These are phyloP conservation scores for Tragelaphus strepsiceros DNA, from an alignment of 2,113 vertebrate species.

Conservation along the genomic window DNA sequence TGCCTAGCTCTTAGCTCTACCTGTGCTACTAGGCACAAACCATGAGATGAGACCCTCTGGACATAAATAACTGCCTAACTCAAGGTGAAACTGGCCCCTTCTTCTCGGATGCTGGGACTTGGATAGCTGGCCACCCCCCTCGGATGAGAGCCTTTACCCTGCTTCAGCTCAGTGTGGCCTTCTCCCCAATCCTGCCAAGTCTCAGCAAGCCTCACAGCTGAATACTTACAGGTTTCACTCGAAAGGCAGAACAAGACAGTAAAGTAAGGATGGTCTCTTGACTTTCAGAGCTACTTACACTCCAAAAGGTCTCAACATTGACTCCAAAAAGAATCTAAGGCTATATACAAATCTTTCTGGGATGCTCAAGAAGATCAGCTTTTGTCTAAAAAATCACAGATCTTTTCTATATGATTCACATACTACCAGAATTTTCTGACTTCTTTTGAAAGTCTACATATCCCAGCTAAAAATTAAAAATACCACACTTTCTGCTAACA, in stretches of 20 bases:
- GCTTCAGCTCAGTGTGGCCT: background rate
- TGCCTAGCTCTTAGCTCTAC: background rate
- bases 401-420: conserved; percentile 12
- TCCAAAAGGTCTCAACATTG: background rate
- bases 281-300: conserved; percentile 30
- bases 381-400: background rate
- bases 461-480: conserved; percentile 11
- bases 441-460: conserved; percentile 26
- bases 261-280: background rate
- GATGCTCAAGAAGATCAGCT: background rate
- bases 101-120: background rate
- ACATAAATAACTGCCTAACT: background rate
- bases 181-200: background rate
- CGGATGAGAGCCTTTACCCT: background rate
- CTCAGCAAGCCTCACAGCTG: background rate
- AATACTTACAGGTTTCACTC: conserved; percentile 20
- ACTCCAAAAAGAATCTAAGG: conserved; percentile 33
- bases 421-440: conserved; percentile 13
- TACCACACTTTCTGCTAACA: conserved; percentile 34
- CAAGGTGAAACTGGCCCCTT: background rate
- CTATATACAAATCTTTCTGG: background rate
- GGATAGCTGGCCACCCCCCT: background rate
- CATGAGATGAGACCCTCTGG: background rate
- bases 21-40: background rate
- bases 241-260: conserved; percentile 1